Conservation (phyloP, 2,888 invertebrate species). For the Idaea aversata region DNA sequence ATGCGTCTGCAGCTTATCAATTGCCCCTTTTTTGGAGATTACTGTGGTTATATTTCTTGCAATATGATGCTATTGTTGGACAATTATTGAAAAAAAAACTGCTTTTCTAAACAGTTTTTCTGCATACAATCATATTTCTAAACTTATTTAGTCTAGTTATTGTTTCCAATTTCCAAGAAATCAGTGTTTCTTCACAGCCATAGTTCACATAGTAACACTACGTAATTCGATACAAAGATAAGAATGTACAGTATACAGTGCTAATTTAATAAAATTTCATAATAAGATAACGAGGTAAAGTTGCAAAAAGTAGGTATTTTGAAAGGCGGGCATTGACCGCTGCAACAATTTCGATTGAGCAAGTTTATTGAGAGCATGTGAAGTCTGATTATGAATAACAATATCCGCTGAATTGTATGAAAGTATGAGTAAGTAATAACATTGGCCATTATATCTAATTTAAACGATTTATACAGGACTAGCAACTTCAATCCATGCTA, state of each 20-base stretch:
- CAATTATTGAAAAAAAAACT: too few species aligned
- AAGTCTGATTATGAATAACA: constrained; percentile 4
- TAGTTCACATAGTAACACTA: constrained; percentile 8
- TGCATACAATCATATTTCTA: too few species aligned
- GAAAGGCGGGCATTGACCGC: constrained; percentile 21
- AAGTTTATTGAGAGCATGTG: constrained; percentile 26
- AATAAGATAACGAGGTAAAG: constrained; percentile 16
- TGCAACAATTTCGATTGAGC: constrained; percentile 17
- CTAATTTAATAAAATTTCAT: constrained; percentile 13
- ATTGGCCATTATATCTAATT: too few species aligned
- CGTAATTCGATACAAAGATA: constrained; percentile 16
- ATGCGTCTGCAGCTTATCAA: too few species aligned
- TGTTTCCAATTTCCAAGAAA: neutral
- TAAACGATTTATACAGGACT: too few species aligned
- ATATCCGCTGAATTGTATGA: neutral
- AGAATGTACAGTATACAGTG: constrained; percentile 4
- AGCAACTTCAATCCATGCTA: too few species aligned
- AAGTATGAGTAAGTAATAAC: neutral
- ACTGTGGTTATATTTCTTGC: too few species aligned
- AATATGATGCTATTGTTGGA: too few species aligned
- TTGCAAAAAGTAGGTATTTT: constrained; percentile 18
- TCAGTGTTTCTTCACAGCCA: neutral
- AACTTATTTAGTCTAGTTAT: neutral
- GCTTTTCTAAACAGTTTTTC: too few species aligned
- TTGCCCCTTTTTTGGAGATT: too few species aligned